Conservation (phyloP, 2,113 vertebrate genomes). For the Tachysurus fulvidraco region DNA sequence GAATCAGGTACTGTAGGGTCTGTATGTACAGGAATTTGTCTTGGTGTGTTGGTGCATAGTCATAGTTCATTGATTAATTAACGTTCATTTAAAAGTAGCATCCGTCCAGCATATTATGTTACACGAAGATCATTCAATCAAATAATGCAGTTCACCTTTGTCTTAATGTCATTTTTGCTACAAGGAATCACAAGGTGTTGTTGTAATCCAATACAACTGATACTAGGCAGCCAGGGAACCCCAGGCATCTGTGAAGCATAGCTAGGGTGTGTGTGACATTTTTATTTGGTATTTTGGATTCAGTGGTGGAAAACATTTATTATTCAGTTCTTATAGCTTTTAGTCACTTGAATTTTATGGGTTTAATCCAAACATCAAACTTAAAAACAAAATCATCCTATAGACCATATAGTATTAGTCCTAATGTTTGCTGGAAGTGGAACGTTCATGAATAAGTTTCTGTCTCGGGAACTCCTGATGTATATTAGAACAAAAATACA, state of each 20-base stretch:
- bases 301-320: neutral
- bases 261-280: neutral
- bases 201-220: neutral
- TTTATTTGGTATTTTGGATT: neutral
- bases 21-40: no score
- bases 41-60: no score
- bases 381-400: neutral
- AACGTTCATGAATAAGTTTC: neutral
- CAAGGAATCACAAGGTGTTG: neutral
- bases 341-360: neutral
- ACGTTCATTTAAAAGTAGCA: no score
- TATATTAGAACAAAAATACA: neutral
- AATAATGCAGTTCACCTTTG: neutral
- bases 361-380: neutral
- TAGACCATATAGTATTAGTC: neutral
- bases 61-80: no score
- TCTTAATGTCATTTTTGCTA: neutral
- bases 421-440: neutral
- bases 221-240: neutral
- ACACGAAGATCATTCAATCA: no score
- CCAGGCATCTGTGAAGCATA: neutral
- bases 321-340: neutral
- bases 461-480: neutral
- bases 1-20: no score
- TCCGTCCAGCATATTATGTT: no score